Evolutionary conservation across 2,113 vertebrate species (phyloP), one percentile per base, ranked within the genome.

Genomic region (Oxyruncus cristatus): DNA sequence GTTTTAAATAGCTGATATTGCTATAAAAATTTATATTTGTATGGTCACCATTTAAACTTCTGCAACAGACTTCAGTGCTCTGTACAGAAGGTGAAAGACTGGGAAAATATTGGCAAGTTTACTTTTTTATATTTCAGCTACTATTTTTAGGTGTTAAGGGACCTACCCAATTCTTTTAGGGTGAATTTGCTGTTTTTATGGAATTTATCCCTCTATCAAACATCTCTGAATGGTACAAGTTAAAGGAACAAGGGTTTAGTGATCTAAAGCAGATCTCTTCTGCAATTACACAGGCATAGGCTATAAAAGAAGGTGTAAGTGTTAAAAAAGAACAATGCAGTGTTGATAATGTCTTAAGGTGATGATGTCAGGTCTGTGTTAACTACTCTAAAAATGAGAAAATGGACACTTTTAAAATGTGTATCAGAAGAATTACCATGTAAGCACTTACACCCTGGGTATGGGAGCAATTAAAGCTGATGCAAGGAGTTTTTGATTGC

Each of bases 401-500:
- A 94, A 67, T 62, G 63, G 50, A 80, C 41, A 49, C 67, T 96
- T 97, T 94, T 59, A 75, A 95, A 96, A 79, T 93, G 50, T 86
- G 85, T 63, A 74, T 93, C 79, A 89, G 73, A 87, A 94, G 89
- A 97, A 96, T 95, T 88, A 86, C 85, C 65, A 8, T 74, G 67
- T 96, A 95, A 96, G 97, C 92, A 95, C 44, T 98, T 94, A 42
- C 50, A 50, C 22, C 12, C 8, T 85, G 39, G 66, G 67, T 92
- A 56, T 82, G 62, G 44, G 82, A 89, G 95, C 82, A 96, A 96
- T 96, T 97, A 97, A 96, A 97, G 58, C 59, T 68, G 47, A 88
- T 78, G 76, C 82, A 94, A 85, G 92, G 94, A 95, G 92, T 81
- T 97, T 95, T 89, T 97, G 94, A 97, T 96, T 92, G 89, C 75